These are phyloP conservation scores for Matsumurasca onukii DNA, from an alignment of 1,140 invertebrate species.

Conservation along the genomic window DNA sequence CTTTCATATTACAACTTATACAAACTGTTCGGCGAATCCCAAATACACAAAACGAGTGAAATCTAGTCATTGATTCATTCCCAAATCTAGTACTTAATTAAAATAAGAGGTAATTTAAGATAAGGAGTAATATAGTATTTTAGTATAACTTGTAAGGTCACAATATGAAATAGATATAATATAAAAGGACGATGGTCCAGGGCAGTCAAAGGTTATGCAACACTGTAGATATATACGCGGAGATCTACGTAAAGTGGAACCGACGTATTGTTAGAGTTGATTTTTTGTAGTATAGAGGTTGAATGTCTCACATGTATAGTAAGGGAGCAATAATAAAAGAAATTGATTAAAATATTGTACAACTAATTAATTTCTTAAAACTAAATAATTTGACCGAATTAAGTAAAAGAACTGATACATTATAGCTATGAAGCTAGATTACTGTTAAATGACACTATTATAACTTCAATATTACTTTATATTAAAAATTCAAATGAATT, in stretches of 20 bases:
- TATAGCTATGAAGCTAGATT: too few relatives aligned
- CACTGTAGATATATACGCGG: not conserved
- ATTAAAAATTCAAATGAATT: too few relatives aligned
- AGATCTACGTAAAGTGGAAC: not conserved
- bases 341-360: too few relatives aligned
- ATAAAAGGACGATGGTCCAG: not conserved
- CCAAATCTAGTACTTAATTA: slow-evolving; percentile 22
- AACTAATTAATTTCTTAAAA: too few relatives aligned
- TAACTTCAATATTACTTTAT: too few relatives aligned
- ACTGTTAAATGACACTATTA: too few relatives aligned
- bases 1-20: too few relatives aligned
- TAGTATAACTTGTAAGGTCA: slow-evolving; percentile 7
- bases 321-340: slow-evolving; percentile 8
- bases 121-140: not conserved
- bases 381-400: too few relatives aligned
- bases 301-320: slow-evolving; percentile 4
- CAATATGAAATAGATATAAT: slow-evolving; percentile 11
- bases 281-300: not conserved
- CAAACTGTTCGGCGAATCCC: slow-evolving; percentile 2
- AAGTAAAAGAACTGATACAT: too few relatives aligned
- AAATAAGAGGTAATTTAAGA: slow-evolving; percentile 1
- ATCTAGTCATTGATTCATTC: slow-evolving; percentile 21
- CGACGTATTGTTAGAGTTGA: slow-evolving; percentile 17
- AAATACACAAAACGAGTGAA: slow-evolving; percentile 13
- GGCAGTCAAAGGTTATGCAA: not conserved